A percentile compares a stretch with the other conserved stretches of the same genome.
Conservation (phyloP, 2,113 vertebrate species). For the Crotalus horridus region DNA sequence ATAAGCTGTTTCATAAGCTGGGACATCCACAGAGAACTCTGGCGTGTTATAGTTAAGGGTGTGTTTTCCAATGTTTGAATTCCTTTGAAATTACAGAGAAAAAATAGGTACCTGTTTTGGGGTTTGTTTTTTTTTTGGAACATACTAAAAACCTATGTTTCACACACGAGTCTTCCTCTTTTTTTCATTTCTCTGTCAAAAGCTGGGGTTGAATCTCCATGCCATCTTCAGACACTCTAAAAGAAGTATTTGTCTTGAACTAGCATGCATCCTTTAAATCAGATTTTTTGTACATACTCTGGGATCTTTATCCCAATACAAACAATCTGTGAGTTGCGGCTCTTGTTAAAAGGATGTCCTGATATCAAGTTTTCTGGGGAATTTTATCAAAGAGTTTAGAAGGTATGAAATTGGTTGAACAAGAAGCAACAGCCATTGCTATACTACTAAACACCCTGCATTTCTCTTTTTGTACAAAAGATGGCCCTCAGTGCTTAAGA, state of each 20-base stretch:
- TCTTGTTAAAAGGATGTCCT: background rate
- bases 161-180: background rate
- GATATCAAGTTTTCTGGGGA: too few relatives aligned
- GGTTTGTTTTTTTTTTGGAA: background rate
- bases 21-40: background rate
- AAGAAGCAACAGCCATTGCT: background rate
- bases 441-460: slow-evolving; percentile 22
- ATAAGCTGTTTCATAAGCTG: background rate
- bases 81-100: background rate
- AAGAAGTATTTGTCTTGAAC: background rate
- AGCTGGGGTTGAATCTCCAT: background rate
- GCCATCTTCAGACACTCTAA: background rate
- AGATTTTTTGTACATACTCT: background rate
- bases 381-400: background rate
- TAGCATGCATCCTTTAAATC: background rate
- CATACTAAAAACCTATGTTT: background rate
- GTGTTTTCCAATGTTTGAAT: background rate
- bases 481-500: slow-evolving; percentile 48
- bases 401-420: background rate
- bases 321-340: background rate
- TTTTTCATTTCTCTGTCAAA: background rate
- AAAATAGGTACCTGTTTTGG: background rate
- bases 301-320: background rate
- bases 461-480: slow-evolving; percentile 32
- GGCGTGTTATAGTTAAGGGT: background rate